Evolutionary conservation across 2,888 invertebrate genomes (phyloP).

Genomic region (Halictus ligatus): DNA sequence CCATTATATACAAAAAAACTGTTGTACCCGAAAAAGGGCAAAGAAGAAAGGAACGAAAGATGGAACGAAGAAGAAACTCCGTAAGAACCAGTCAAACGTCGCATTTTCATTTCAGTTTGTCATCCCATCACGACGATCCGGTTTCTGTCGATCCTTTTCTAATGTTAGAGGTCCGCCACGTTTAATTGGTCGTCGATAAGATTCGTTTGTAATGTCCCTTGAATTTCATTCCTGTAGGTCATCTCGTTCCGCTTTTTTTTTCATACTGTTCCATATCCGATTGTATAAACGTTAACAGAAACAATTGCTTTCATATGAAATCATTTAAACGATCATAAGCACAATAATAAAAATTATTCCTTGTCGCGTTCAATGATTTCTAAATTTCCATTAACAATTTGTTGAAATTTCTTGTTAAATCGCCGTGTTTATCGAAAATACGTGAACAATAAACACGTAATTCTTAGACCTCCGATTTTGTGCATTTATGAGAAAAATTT

Average conservation of each 20-base stretch:
- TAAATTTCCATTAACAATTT: background rate
- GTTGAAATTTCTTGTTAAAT: background rate
- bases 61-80: conserved; percentile 28
- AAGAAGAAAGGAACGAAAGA: conserved; percentile 38
- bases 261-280: no score
- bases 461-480: background rate
- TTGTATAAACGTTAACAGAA: background rate
- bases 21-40: conserved; percentile 44
- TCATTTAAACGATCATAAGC: background rate
- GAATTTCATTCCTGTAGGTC: background rate
- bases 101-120: conserved; percentile 55
- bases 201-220: conserved; percentile 7
- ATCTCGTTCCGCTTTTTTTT: background rate
- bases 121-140: conserved; percentile 45
- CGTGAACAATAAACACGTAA: background rate
- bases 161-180: conserved; percentile 5
- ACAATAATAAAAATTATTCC: background rate
- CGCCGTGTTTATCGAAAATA: background rate
- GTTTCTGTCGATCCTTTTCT: conserved; percentile 28
- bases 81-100: conserved; percentile 44
- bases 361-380: background rate
- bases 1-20: conserved; percentile 26
- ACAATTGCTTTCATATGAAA: background rate
- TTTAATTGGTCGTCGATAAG: conserved; percentile 16
- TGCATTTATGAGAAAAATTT: background rate